Evolutionary conservation across 2,113 vertebrate species (phyloP).

Genomic region (Pomatorhinus ruficollis): DNA sequence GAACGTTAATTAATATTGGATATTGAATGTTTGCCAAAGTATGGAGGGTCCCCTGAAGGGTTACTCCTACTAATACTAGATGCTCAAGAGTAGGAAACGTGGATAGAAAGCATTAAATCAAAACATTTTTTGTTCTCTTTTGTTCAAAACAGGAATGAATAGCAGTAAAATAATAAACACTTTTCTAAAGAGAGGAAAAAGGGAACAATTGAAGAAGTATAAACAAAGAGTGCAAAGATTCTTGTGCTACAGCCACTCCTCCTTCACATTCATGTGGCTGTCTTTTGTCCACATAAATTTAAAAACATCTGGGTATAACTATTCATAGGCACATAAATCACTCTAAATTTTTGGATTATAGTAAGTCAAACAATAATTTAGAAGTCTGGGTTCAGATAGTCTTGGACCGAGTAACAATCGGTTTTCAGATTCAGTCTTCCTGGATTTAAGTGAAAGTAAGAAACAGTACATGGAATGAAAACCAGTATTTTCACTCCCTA

Average conservation of each 20-base stretch:
- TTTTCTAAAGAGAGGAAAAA: neutral
- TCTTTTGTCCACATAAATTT: neutral
- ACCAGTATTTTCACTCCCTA: neutral
- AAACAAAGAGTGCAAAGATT: neutral
- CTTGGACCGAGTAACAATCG: neutral
- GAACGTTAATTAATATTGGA: neutral
- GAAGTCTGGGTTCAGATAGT: neutral
- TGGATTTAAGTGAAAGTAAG: neutral
- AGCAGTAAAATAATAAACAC: neutral
- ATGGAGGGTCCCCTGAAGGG: neutral
- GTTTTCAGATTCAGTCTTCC: neutral
- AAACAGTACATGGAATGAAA: neutral
- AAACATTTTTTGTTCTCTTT: neutral
- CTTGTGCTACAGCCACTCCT: neutral
- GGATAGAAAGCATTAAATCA: neutral
- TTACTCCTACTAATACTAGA: neutral
- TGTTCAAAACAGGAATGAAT: neutral
- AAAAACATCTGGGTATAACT: neutral
- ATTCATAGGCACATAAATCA: neutral
- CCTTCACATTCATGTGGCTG: neutral
- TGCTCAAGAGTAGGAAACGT: neutral
- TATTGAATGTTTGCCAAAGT: neutral
- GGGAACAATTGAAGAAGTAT: neutral
- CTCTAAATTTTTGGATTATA: neutral
- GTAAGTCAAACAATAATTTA: neutral